Evolutionary conservation across 1,140 invertebrate species (phyloP), one percentile per base, ranked within the genome.

Genomic region (Neodiprion virginianus): DNA sequence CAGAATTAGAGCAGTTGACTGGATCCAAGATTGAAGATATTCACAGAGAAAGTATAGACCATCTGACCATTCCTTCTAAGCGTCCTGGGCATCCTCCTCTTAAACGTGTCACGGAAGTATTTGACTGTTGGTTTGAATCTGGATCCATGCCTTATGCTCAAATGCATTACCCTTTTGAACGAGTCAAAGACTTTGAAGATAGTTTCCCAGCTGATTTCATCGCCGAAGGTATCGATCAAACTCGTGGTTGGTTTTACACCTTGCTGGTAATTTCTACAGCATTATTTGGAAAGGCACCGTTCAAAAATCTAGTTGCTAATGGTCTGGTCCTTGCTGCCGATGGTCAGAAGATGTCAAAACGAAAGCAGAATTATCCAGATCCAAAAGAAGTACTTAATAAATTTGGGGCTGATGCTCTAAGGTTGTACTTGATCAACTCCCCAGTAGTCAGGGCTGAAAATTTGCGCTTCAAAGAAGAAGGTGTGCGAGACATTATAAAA

Each of bases 111-210:
- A 85, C 93, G 7, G 98, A 99, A 89, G 99, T 99, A 0, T 99
- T 99, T 90, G 99, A 99, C 88, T 99, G 99, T 86, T 99, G 99
- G 99, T 99, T 99, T 89, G 99, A 99, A 87, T 99, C 97, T 17
- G 99, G 98, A 8, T 97, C 97, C 7, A 99, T 99, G 99, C 99
- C 99, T 3, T 99, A 98, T 83, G 98, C 98, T 4, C 97, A 99
- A 87, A 91, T 93, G 76, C 99, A 99, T 89, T 99, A 97, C 89
- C 99, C 99, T 8, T 98, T 98, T 89, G 96, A 99, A 86, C 94
- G 95, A 79, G 90, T 90, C 74, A 95, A 96, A 84, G 93, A 97
- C 69, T 99, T 99, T 89, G 95, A 98, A 80, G 94, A 96, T 66
- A 92, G 91, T 75, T 99, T 99, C 84, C 99, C 99, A n/a, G 99